Evolutionary conservation across 1,140 invertebrate species (phyloP).

Genomic region (Cydia splendana): DNA sequence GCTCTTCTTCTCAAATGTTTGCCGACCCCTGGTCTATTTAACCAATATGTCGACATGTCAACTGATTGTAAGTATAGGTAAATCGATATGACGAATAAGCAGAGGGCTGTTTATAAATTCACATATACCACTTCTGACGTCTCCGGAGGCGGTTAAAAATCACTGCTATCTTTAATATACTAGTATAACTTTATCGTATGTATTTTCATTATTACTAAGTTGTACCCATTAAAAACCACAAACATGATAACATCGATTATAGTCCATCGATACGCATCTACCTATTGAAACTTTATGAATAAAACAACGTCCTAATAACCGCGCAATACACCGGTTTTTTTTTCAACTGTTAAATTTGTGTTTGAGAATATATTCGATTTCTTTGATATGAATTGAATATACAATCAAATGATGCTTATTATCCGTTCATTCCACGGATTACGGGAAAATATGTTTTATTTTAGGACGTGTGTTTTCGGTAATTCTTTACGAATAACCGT

Average conservation of each 20-base stretch:
- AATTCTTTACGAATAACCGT: not conserved
- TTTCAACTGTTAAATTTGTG: not conserved
- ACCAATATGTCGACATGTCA: no score
- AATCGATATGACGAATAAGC: no score
- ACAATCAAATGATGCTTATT: not conserved
- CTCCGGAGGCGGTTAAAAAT: no score
- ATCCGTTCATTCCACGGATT: not conserved
- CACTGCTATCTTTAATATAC: no score
- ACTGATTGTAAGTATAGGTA: no score
- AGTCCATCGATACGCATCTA: not conserved
- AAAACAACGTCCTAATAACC: slow-evolving; percentile 2
- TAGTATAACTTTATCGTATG: no score
- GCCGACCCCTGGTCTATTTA: no score
- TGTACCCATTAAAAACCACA: not conserved
- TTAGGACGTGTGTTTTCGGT: not conserved
- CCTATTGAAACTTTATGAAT: not conserved
- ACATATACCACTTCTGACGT: no score
- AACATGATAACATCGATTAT: not conserved
- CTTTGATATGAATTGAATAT: not conserved
- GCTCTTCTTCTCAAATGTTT: no score
- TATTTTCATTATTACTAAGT: no score
- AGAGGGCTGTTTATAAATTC: no score
- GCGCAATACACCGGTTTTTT: not conserved
- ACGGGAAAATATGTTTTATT: not conserved
- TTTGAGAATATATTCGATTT: not conserved